Evolutionary conservation across 1,140 invertebrate genomes (phyloP), one percentile per base, ranked within the genome.

Genomic region (Lepidurus arcticus): DNA sequence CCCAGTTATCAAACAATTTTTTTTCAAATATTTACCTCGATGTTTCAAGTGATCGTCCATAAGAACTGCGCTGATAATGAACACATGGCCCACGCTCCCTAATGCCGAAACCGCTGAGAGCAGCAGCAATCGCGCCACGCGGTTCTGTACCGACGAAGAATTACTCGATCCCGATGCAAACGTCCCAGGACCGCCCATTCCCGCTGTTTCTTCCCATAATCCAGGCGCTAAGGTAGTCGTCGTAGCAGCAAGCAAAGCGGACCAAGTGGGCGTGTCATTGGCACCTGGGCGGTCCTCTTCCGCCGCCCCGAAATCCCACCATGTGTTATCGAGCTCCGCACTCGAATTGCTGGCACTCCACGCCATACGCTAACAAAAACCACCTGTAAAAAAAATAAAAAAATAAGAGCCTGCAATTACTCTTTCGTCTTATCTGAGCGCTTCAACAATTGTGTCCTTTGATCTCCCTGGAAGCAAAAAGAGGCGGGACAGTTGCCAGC

Each of bases 21-120:
- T 34, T 34, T 34, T 4, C n/a, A n/a, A n/a, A 3, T 42, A 45
- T 78, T 78, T 84, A 91, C 91, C 91, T 88, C 88, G 86, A 84
- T 90, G 90, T 81, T 90, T 89, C 0, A 92, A 84, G 81, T 91
- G 89, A 81, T 91, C 90, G 80, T 92, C 90, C 24, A 91, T 90
- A 86, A 92, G 91, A 43, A 92, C 88, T 4, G 91, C 90, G 44
- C 90, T 91, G 82, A 92, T 92, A 88, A 92, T 91, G 82, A 92
- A 92, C 73, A 92, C 89, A 82, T 92, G 91, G 34, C 91, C 91
- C 44, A 92, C 87, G 79, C 90, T 91, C 4, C 92, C 92, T 21
- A 92, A 82, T 0, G 89, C 88, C 0, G 90, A 87, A 44, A 91
- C 85, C 0, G 88, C 87, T 0, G 90, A 88, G 34, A 93, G 85